Base-by-base conservation (phyloP, 1,140 invertebrate species). In the Solen grandis region DNA sequence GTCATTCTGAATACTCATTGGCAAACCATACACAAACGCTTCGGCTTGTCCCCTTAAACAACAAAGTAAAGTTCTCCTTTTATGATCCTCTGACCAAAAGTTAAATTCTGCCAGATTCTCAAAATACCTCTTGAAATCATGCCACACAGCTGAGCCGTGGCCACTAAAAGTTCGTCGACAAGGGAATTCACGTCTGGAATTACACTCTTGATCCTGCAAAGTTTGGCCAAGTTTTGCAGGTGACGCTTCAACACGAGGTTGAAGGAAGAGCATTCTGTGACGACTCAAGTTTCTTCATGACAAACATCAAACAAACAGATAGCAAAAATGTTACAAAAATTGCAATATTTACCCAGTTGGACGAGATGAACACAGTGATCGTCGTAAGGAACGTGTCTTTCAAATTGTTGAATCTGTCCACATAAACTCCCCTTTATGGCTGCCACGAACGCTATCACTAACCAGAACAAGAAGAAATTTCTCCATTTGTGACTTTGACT, bases 41-140 rank as follows among this genome's bases (percentile, higher is more conserved):
- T 78, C 81, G 22, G 81, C 75, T 52, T 83, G 81, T 33, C 75
- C 81, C 19, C 75, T 13, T n/a, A 83, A 50, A 25, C 38, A 73
- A 68, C 81, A 78, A 50, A 78, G 33, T 8, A 83, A 54, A 5
- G 70, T 54, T 74, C 25, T 55, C 52, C 75, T 41, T n/a, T 50
- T 73, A 46, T 59, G 31, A 25, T 82, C 73, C 16, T 59, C 25
- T 19, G 31, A 19, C 78, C 69, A 74, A 25, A 25, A 27, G 36
- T 82, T 75, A 22, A 82, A 29, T 27, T 57, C 46, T 16, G 41
- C 38, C n/a, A 78, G 33, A 65, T 76, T 82, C 25, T 82, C 81
- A 65, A 82, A 72, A 50, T 82, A 82, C 22, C 66, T 41, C 1
- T 50, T 36, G 57, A 82, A 82, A 31, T 82, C 81, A n/a, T 41